Percentiles rank a stretch among this genome's conserved stretches.
Conservation (phyloP, 2,797 vertebrate species). For the Cichlasoma orientale region DNA sequence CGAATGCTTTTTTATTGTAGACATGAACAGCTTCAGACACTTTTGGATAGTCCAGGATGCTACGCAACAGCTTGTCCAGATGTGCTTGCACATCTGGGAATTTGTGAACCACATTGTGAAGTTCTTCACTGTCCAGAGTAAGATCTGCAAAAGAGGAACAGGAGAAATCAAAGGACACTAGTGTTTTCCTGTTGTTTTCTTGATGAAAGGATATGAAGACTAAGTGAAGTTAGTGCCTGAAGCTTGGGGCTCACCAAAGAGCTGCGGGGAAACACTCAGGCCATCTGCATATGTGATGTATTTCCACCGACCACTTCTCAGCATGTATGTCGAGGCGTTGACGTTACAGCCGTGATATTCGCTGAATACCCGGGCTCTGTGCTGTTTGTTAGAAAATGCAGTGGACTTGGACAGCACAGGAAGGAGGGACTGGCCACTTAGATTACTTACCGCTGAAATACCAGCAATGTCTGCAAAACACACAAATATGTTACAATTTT, state of each 20-base stretch:
- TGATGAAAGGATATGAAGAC: neutral
- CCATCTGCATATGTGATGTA: constrained; percentile 91
- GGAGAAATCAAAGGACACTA: neutral
- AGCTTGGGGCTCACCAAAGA: constrained; percentile 86
- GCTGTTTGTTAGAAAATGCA: constrained; percentile 40
- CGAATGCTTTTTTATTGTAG: constrained; percentile 91
- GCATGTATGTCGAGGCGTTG: constrained; percentile 95
- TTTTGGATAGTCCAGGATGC: constrained; percentile 86
- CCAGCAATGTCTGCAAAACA: constrained; percentile 85
- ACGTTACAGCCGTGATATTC: constrained; percentile 96
- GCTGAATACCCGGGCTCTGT: constrained; percentile 88
- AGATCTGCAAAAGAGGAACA: constrained; percentile 82
- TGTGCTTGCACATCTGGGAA: constrained; percentile 77
- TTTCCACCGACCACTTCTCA: constrained; percentile 89
- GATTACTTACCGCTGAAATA: constrained; percentile 74
- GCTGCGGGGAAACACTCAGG: constrained; percentile 84
- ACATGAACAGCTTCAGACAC: constrained; percentile 86
- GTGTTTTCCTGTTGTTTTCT: neutral
- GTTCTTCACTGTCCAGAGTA: constrained; percentile 87
- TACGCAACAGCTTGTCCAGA: constrained; percentile 86
- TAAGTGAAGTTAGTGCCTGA: neutral
- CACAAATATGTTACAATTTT: neutral
- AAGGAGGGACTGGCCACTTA: constrained; percentile 91
- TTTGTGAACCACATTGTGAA: constrained; percentile 83
- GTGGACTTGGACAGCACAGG: constrained; percentile 73